Conservation (phyloP, 1,140 invertebrate genomes). For the Lasaia peninsularis region DNA sequence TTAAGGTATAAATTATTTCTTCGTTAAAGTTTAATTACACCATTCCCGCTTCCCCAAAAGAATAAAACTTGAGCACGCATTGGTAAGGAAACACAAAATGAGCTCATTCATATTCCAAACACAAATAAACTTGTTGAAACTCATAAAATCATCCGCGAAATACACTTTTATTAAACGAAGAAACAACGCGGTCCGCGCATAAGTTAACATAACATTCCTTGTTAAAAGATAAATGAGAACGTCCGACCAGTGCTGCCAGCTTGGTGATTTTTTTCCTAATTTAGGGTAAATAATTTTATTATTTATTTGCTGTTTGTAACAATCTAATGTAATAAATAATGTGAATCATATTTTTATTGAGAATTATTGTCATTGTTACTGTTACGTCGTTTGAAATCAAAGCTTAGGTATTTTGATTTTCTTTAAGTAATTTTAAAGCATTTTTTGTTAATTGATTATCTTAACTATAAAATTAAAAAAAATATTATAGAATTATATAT, state of each 20-base stretch:
- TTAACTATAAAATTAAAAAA: no score
- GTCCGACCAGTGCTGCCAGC: slow-evolving; percentile 26
- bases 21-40: not conserved
- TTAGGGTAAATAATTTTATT: not conserved
- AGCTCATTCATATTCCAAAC: slow-evolving; percentile 68
- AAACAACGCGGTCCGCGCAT: slow-evolving; percentile 58
- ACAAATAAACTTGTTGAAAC: slow-evolving; percentile 62
- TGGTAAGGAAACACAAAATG: slow-evolving; percentile 45
- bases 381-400: no score
- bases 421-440: no score
- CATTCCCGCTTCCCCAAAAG: not conserved
- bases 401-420: no score
- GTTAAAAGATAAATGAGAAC: slow-evolving; percentile 68
- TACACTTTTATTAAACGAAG: slow-evolving; percentile 70
- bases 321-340: no score
- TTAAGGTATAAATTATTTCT: not conserved
- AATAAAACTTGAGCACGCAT: slow-evolving; percentile 39
- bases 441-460: no score
- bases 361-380: no score
- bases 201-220: slow-evolving; percentile 69
- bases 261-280: not conserved
- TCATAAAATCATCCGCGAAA: slow-evolving; percentile 67
- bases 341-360: no score
- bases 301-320: no score
- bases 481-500: no score